A percentile compares a stretch with the other conserved stretches of the same genome.
phyloP scores from a whole-genome alignment of 2,888 invertebrate species.

The Malthinus flaveolus region DNA sequence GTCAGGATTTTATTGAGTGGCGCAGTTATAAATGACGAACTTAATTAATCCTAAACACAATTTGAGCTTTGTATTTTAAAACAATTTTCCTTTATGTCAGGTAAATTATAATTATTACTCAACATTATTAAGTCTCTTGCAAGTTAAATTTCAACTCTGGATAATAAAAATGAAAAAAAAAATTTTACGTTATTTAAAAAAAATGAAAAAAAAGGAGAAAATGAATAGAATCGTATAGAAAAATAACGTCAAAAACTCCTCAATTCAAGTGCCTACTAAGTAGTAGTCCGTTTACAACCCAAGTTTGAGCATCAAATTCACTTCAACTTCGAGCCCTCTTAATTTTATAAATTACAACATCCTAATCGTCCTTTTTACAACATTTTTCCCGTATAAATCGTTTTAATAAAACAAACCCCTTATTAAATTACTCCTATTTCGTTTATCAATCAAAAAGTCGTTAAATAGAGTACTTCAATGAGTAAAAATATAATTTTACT shows the following conservation, averaged over 20 bases:
- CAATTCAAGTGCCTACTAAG: constrained; percentile 1
- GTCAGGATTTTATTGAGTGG: constrained; percentile 4
- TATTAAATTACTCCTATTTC: too few relatives aligned
- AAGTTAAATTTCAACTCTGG: neutral
- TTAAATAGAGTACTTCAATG: too few relatives aligned
- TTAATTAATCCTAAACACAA: constrained; percentile 4
- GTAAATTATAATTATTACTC: neutral
- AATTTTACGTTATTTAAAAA: too few relatives aligned
- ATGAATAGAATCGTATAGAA: too few relatives aligned
- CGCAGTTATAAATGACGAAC: constrained; percentile 2
- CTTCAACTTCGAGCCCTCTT: constrained; percentile 1
- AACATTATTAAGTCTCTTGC: neutral
- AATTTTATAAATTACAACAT: constrained; percentile 7
- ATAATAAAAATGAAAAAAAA: constrained; percentile 3
- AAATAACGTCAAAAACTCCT: neutral
- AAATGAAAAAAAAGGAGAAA: too few relatives aligned
- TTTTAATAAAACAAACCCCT: too few relatives aligned
- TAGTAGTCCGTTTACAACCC: constrained; percentile 1
- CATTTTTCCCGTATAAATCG: neutral
- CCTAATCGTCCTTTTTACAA: neutral
- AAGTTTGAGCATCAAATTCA: constrained; percentile 6
- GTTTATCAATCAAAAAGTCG: too few relatives aligned
- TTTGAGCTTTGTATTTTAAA: neutral
- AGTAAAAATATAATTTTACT: too few relatives aligned
- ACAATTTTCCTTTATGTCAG: constrained; percentile 2